Percentiles rank a stretch among this genome's conserved stretches.
phyloP scores from a whole-genome alignment of 1,140 invertebrate genomes.

The Rhopalosiphum padi region DNA sequence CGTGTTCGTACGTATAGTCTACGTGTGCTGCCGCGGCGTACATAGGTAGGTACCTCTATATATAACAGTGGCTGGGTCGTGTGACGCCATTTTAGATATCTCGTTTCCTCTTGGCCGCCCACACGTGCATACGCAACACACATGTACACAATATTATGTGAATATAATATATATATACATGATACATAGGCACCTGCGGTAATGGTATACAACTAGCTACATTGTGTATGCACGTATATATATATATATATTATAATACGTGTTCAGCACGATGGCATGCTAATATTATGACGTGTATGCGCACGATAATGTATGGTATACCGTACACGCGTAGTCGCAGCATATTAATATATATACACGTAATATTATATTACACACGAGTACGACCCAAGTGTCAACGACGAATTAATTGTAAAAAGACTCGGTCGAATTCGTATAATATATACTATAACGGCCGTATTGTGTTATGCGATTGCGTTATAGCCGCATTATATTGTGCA shows the following conservation, averaged over 20 bases:
- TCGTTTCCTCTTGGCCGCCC: constrained; percentile 42
- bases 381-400: not conserved
- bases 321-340: not conserved
- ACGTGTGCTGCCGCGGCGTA: not conserved
- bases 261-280: not conserved
- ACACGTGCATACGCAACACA: constrained; percentile 7
- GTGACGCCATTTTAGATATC: constrained; percentile 55
- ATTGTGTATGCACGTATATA: not conserved
- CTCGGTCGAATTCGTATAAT: not conserved
- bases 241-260: not conserved
- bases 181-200: not conserved
- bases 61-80: not conserved
- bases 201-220: not conserved
- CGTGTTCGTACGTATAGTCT: not conserved
- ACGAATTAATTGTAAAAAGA: not conserved
- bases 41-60: not conserved
- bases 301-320: not conserved
- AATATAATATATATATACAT: not conserved
- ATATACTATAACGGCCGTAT: no score
- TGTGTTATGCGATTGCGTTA: not conserved
- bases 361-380: not conserved
- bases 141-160: not conserved
- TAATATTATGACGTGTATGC: not conserved
- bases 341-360: not conserved
- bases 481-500: no score